Percentiles rank a stretch among this genome's conserved stretches.
These are phyloP conservation scores for Whitmania pigra DNA, from an alignment of 1,140 invertebrate species.

Conservation along the genomic window DNA sequence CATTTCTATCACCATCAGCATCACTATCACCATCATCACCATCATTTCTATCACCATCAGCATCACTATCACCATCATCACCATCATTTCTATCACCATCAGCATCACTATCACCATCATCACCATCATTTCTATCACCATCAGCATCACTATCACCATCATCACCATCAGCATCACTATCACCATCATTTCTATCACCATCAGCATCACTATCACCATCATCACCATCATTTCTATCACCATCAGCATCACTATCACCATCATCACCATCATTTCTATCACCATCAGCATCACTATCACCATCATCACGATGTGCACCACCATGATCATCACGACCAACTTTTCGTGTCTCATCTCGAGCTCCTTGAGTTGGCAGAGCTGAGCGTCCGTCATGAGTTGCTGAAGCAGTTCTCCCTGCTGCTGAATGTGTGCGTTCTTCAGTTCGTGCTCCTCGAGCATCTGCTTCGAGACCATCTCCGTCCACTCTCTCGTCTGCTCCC, in stretches of 20 bases:
- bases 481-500: conserved; percentile 77
- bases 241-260: no score
- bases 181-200: not conserved
- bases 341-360: conserved; percentile 75
- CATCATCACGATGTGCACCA: not conserved
- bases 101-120: conserved; percentile 4
- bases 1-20: no score
- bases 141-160: not conserved
- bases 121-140: conserved; percentile 66
- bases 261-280: no score
- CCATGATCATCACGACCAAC: conserved; percentile 41
- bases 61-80: conserved; percentile 22
- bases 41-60: not conserved
- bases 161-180: not conserved
- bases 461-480: conserved; percentile 75
- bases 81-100: not conserved
- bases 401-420: conserved; percentile 72
- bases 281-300: not conserved
- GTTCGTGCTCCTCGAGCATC: conserved; percentile 74
- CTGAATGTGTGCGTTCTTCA: conserved; percentile 64
- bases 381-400: conserved; percentile 70
- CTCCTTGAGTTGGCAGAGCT: conserved; percentile 75
- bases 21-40: not conserved
- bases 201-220: not conserved
- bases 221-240: no score